Percentiles rank a stretch among this genome's conserved stretches.
Conservation (phyloP, 2,888 invertebrate genomes). For the Apomyelois bistriatella region DNA sequence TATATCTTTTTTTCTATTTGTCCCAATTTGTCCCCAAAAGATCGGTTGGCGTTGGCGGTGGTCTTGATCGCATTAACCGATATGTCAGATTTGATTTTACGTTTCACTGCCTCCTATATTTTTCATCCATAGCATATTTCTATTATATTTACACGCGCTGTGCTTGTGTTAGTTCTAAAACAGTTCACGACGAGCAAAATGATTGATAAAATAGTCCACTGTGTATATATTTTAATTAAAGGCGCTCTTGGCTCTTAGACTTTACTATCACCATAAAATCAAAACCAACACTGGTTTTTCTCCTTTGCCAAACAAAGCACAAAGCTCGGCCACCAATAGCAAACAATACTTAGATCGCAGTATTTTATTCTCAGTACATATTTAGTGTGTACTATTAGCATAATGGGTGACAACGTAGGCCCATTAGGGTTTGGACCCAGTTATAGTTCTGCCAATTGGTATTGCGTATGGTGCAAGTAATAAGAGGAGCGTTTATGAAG, state of each 20-base stretch:
- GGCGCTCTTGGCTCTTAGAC: not conserved
- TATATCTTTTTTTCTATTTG: constrained; percentile 71
- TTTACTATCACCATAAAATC: not conserved
- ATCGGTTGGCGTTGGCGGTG: constrained; percentile 32
- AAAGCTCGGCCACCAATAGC: constrained; percentile 11
- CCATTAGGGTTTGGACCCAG: constrained; percentile 34
- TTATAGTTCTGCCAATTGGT: constrained; percentile 22
- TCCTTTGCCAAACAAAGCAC: constrained; percentile 5
- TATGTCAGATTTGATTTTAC: constrained; percentile 11
- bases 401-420: constrained; percentile 43
- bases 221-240: not conserved
- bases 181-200: too few relatives aligned
- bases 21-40: constrained; percentile 51
- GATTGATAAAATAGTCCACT: too few relatives aligned
- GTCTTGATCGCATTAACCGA: constrained; percentile 25
- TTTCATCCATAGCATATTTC: too few relatives aligned
- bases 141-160: too few relatives aligned
- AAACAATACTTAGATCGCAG: constrained; percentile 2
- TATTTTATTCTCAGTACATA: constrained; percentile 32
- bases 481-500: not conserved
- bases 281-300: not conserved
- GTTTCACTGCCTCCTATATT: not conserved
- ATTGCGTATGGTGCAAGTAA: constrained; percentile 15
- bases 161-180: too few relatives aligned
- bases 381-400: constrained; percentile 40